A percentile compares a stretch with the other conserved stretches of the same genome.
phyloP scores from a whole-genome alignment of 2,113 vertebrate genomes.

The Petrocephalus microphthalmus region DNA sequence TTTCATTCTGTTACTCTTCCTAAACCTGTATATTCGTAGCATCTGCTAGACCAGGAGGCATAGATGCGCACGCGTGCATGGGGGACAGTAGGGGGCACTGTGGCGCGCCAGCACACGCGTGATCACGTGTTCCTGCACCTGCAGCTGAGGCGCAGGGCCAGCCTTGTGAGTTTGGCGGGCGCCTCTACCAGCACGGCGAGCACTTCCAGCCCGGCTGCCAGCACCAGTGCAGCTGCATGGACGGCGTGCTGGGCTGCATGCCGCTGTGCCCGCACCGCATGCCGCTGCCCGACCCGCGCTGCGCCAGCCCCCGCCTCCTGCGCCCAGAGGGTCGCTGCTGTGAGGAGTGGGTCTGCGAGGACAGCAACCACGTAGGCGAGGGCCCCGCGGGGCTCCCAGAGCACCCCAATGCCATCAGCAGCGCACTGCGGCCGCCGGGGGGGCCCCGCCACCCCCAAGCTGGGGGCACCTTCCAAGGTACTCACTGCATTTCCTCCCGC shows the following conservation, averaged over 20 bases:
- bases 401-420: conserved; percentile 56
- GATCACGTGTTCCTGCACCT: not conserved
- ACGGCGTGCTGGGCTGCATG: conserved; percentile 66
- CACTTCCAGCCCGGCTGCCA: conserved; percentile 64
- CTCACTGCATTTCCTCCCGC: not conserved
- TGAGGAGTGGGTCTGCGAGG: conserved; percentile 60
- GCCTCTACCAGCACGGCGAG: conserved; percentile 62
- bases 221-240: conserved; percentile 65
- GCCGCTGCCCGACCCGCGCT: conserved; percentile 50
- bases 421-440: conserved; percentile 27
- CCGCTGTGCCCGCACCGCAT: conserved; percentile 59
- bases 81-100: not conserved
- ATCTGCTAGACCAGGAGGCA: not conserved
- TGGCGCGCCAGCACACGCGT: not conserved
- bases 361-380: conserved; percentile 58
- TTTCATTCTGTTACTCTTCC: not conserved
- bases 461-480: conserved; percentile 35
- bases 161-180: conserved; percentile 59
- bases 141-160: conserved; percentile 59
- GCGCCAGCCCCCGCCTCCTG: conserved; percentile 46
- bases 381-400: conserved; percentile 35
- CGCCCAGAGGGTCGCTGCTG: conserved; percentile 51
- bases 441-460: conserved; percentile 15
- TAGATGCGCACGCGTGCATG: not conserved
- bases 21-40: not conserved